Conservation (phyloP, 2,888 invertebrate genomes). For the Ametastegia equiseti region DNA sequence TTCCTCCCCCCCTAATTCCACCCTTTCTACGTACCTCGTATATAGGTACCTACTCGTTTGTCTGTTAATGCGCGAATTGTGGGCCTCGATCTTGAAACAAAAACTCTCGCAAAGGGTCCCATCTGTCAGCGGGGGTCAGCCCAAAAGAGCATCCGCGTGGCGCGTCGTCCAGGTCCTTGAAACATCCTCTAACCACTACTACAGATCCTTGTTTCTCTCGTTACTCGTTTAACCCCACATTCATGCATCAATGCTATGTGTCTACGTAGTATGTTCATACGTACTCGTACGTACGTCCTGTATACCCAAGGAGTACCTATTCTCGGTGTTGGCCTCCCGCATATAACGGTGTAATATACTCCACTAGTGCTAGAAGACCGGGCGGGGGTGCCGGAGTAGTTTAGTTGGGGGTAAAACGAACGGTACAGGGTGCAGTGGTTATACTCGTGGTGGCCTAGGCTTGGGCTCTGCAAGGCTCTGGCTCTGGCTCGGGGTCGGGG, state of each 20-base stretch:
- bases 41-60: slow-evolving; percentile 69
- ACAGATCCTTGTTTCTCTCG: background rate
- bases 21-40: too few species aligned
- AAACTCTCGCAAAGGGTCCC: slow-evolving; percentile 67
- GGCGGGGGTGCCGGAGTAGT: slow-evolving; percentile 16
- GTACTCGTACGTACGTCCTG: background rate
- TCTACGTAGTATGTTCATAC: background rate
- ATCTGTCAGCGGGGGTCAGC: slow-evolving; percentile 65
- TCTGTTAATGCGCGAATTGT: slow-evolving; percentile 74
- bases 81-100: slow-evolving; percentile 73
- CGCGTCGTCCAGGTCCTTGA: slow-evolving; percentile 15
- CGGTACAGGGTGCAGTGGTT: too few species aligned
- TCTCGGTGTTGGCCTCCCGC: slow-evolving; percentile 25
- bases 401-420: slow-evolving; percentile 24
- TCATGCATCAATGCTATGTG: background rate
- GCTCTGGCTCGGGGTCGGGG: slow-evolving; percentile 63
- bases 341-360: slow-evolving; percentile 44
- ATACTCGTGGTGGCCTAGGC: slow-evolving; percentile 20
- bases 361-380: slow-evolving; percentile 6
- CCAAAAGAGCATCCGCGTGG: slow-evolving; percentile 44
- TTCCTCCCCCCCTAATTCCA: too few species aligned
- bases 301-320: slow-evolving; percentile 16
- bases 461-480: background rate
- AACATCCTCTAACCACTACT: too few species aligned
- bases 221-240: slow-evolving; percentile 14